phyloP scores from a whole-genome alignment of 1,140 invertebrate species.

The Rhizoglyphus robini region DNA sequence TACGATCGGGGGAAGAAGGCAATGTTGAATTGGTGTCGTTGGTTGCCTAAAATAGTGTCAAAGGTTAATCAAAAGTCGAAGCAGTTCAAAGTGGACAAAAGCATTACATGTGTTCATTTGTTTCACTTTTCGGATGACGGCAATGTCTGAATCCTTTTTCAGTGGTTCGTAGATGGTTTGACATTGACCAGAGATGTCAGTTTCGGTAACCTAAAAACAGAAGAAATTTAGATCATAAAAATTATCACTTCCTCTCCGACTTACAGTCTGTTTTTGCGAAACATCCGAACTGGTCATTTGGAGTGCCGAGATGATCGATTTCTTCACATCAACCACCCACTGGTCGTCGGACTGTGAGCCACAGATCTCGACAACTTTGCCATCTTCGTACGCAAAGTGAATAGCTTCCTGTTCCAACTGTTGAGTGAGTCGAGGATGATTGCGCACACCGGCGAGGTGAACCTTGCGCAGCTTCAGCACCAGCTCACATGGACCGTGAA shows the following conservation, averaged over 20 bases:
- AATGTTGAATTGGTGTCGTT: constrained; percentile 5
- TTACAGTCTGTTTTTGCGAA: neutral
- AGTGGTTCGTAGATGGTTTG: constrained; percentile 16
- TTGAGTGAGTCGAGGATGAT: neutral
- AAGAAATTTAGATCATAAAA: neutral
- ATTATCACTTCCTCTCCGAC: too few species aligned
- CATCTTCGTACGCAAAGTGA: constrained; percentile 16
- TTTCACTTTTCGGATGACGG: constrained; percentile 8
- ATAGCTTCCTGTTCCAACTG: constrained; percentile 1
- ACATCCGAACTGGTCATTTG: constrained; percentile 7
- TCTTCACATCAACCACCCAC: constrained; percentile 21
- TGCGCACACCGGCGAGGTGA: neutral
- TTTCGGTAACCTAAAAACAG: constrained; percentile 2
- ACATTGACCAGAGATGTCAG: constrained; percentile 19
- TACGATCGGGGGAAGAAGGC: constrained; percentile 17
- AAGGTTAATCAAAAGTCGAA: neutral
- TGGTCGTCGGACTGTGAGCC: neutral
- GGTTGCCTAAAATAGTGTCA: neutral
- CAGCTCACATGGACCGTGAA: constrained; percentile 7
- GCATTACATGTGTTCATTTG: constrained; percentile 11
- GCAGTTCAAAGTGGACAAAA: neutral
- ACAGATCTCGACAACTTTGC: constrained; percentile 11
- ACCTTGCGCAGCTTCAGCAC: constrained; percentile 6
- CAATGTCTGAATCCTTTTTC: too few species aligned
- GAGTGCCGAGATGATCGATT: constrained; percentile 19